phyloP scores from a whole-genome alignment of 1,140 invertebrate species.

The Agrilus planipennis region DNA sequence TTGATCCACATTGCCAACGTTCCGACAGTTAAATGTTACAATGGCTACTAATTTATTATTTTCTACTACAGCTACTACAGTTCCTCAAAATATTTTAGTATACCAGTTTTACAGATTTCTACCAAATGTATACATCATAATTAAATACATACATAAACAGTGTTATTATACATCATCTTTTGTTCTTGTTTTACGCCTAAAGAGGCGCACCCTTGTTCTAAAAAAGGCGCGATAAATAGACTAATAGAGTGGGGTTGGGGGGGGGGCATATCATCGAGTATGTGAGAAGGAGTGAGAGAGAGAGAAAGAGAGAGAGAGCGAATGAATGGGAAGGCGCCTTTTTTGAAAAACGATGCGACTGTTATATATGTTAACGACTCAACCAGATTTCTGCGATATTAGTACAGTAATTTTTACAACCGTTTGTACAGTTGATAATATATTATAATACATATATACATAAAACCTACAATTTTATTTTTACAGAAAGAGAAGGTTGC shows the following conservation, averaged over 20 bases:
- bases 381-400: slow-evolving; percentile 29
- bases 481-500: too few relatives aligned
- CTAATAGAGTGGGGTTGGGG: too few relatives aligned
- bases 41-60: slow-evolving; percentile 20
- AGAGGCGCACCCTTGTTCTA: too few relatives aligned
- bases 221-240: too few relatives aligned
- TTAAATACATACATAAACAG: slow-evolving; percentile 18
- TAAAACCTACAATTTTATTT: too few relatives aligned
- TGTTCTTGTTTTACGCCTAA: slow-evolving; percentile 16
- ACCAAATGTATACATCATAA: slow-evolving; percentile 32
- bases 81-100: slow-evolving; percentile 31
- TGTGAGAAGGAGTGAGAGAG: too few relatives aligned
- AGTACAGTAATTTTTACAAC: slow-evolving; percentile 26
- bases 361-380: slow-evolving; percentile 13
- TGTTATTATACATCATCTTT: slow-evolving; percentile 29
- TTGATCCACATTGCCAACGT: slow-evolving; percentile 33
- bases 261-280: too few relatives aligned
- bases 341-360: slow-evolving; percentile 8
- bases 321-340: slow-evolving; percentile 5
- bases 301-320: too few relatives aligned
- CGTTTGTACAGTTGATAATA: slow-evolving; percentile 24
- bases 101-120: slow-evolving; percentile 31
- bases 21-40: slow-evolving; percentile 23
- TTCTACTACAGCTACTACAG: slow-evolving; percentile 29
- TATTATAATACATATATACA: too few relatives aligned